Evolutionary conservation across 2,113 vertebrate genomes (phyloP), one percentile per base, ranked within the genome.

Genomic region (Cisticola juncidis): DNA sequence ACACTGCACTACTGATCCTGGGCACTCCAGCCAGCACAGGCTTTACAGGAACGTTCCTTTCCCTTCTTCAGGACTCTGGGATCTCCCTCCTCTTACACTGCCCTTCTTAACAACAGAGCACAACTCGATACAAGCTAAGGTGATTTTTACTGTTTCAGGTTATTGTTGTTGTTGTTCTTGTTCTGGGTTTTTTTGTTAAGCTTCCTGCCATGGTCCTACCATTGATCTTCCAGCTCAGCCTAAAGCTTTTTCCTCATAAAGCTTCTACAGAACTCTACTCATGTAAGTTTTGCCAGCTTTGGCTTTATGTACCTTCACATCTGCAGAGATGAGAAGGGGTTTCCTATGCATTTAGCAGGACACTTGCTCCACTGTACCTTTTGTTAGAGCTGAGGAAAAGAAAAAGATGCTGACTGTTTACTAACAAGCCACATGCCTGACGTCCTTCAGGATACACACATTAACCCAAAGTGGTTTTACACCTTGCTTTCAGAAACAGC

Each of bases 41-140:
- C 19, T 62, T 38, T 33, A 65, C 48, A 83, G 61, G 28, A 86
- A 81, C 0, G 15, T 48, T 84, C 64, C 62, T 53, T 65, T 84
- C 31, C 47, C 28, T 57, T 2, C 9, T 50, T 86, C 23, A 51
- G 58, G 74, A 78, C 4, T 3, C 61, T 74, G 60, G 72, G 40
- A 91, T 77, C 47, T 93, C 56, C 51, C 61, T 61, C 45, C 54
- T 90, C n/a, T 83, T 90, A 94, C 76, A 83, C 87, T 95, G 76
- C 92, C 44, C 40, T n/a, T 56, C 14, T 70, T 48, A 81, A 76
- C 22, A 68, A 84, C 15, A 80, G 56, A 76, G 5, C 11, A 26
- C 14, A 2, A 38, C 40, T 69, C 0, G 4, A 57, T 78, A 73
- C 62, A 77, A 38, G 64, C 38, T 68, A 53, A 85, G 47, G 81